A percentile compares a stretch with the other conserved stretches of the same genome.
Evolutionary conservation across 2,888 invertebrate genomes (phyloP).

Genomic region (Apotomis betuletana): DNA sequence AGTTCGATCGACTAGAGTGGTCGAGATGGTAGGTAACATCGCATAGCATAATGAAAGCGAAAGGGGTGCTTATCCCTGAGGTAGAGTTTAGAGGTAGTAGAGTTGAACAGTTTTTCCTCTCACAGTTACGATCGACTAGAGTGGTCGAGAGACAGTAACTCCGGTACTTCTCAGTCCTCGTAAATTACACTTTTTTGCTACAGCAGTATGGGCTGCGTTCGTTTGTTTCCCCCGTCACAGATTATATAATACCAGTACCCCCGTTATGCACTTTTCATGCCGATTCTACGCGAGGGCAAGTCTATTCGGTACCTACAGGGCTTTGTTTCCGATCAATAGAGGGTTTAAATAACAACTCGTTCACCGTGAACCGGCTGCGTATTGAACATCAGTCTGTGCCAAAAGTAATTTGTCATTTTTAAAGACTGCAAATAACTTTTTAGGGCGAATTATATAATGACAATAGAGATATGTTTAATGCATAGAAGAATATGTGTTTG

Average conservation of each 20-base stretch:
- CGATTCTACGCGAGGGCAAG: neutral
- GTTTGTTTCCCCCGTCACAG: too few relatives aligned
- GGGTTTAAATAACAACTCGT: conserved; percentile 33
- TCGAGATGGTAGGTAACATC: conserved; percentile 49
- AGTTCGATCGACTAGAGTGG: conserved; percentile 10
- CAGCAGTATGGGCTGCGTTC: too few relatives aligned
- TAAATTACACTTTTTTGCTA: too few relatives aligned
- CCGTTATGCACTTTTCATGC: too few relatives aligned
- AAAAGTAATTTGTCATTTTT: neutral
- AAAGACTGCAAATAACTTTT: too few relatives aligned
- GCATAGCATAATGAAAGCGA: conserved; percentile 52
- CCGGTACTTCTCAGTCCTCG: too few relatives aligned
- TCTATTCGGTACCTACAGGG: conserved; percentile 1
- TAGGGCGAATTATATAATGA: too few relatives aligned
- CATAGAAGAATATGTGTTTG: too few relatives aligned
- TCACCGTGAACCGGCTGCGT: conserved; percentile 2
- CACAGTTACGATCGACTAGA: too few relatives aligned
- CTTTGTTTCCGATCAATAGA: conserved; percentile 35
- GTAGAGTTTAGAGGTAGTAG: conserved; percentile 44
- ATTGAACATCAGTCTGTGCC: neutral
- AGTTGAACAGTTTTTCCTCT: conserved; percentile 14
- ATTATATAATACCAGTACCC: too few relatives aligned
- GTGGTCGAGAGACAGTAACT: too few relatives aligned
- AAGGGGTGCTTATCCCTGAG: conserved; percentile 54
- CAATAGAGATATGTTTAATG: too few relatives aligned